These are phyloP conservation scores for Drosophila fulvimacula DNA, from an alignment of 2,888 invertebrate genomes.

Conservation along the genomic window DNA sequence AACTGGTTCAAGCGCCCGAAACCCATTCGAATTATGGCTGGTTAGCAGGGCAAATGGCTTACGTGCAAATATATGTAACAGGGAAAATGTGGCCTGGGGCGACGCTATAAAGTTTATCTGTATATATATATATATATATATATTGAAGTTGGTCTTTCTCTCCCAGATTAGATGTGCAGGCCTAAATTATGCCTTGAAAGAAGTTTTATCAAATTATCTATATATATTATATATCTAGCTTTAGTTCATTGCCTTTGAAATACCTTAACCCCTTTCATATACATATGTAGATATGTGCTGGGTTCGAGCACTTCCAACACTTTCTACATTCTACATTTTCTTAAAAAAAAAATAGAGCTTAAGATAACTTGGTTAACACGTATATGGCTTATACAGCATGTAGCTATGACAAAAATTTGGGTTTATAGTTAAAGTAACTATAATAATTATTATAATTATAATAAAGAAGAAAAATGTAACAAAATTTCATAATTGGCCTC, in stretches of 20 bases:
- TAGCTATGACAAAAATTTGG: neutral
- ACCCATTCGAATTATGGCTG: neutral
- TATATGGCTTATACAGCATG: no score
- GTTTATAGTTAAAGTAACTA: constrained; percentile 5
- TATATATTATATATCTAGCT: no score
- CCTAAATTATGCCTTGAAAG: no score
- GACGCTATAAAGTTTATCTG: neutral
- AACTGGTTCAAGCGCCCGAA: constrained; percentile 4
- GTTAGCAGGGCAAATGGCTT: neutral
- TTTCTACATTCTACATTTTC: neutral
- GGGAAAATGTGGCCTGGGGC: neutral
- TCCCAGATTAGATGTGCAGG: no score
- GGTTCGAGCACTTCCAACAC: neutral
- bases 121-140: no score
- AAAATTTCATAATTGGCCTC: constrained; percentile 42
- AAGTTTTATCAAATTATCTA: no score
- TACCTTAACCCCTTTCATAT: neutral
- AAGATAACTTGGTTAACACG: no score
- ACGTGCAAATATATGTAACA: neutral
- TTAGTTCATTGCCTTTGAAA: no score
- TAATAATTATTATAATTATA: constrained; percentile 18
- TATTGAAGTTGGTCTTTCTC: no score
- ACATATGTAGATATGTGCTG: no score
- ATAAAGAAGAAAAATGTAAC: constrained; percentile 14
- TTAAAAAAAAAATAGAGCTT: no score